Evolutionary conservation across 37 sponge, comb jelly and placozoan genomes (phyloP).

Genomic region (Beroe ovata): DNA sequence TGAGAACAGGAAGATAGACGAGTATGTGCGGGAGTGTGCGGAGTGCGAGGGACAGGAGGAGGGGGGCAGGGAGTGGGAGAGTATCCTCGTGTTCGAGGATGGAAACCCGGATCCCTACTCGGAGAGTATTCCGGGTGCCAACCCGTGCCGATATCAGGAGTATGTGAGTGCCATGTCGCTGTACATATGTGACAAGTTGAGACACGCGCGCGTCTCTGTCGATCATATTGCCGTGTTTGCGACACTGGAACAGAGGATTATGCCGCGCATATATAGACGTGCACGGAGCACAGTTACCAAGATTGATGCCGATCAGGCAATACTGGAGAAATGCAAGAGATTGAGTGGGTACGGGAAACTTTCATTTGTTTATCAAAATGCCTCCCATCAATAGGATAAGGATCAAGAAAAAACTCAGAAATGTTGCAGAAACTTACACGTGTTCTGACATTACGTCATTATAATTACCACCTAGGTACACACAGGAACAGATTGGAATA

Average conservation of each 20-base stretch:
- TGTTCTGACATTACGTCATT: no score
- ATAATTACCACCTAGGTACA: no score
- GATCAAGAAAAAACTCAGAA: no score
- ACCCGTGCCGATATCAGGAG: constrained; percentile 53
- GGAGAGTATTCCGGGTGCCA: constrained; percentile 48
- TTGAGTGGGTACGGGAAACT: neutral
- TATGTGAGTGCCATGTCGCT: constrained; percentile 43
- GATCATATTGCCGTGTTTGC: constrained; percentile 23
- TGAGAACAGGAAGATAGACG: constrained; percentile 63
- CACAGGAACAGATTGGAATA: constrained; percentile 50
- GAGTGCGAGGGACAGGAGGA: constrained; percentile 19
- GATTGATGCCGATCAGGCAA: neutral
- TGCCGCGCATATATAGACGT: constrained; percentile 6
- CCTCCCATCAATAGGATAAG: no score
- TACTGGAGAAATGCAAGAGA: constrained; percentile 5
- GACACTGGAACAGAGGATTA: constrained; percentile 32
- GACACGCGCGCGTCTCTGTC: neutral
- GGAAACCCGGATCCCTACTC: constrained; percentile 21
- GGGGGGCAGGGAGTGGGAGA: neutral
- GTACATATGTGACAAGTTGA: constrained; percentile 58
- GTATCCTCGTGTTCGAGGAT: constrained; percentile 62
- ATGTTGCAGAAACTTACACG: no score
- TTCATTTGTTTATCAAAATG: no score
- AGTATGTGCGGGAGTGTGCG: constrained; percentile 44
- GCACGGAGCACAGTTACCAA: constrained; percentile 22